phyloP scores from a whole-genome alignment of 2,797 vertebrate genomes.

The Malurus leucopterus region DNA sequence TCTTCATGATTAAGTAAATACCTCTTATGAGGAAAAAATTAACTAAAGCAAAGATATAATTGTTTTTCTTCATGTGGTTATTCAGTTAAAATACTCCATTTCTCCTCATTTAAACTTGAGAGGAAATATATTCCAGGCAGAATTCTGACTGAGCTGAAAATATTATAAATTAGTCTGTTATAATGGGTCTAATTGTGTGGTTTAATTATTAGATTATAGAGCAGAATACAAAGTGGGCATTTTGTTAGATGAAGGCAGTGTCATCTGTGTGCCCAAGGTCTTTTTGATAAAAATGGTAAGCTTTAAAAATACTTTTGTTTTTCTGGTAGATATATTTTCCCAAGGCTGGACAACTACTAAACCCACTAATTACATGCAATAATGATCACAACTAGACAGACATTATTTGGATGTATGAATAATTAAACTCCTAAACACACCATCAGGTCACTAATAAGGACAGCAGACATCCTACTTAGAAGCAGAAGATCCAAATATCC shows the following conservation, averaged over 20 bases:
- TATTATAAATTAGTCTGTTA: slow-evolving; percentile 14
- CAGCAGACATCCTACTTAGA: neutral
- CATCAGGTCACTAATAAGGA: neutral
- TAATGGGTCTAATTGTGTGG: slow-evolving; percentile 15
- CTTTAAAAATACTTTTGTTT: neutral
- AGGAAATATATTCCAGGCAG: slow-evolving; percentile 45
- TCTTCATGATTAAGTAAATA: slow-evolving; percentile 38
- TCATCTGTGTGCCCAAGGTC: neutral
- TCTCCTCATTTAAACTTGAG: slow-evolving; percentile 57
- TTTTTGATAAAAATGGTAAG: neutral
- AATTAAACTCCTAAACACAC: neutral
- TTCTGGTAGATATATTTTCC: neutral
- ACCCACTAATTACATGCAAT: neutral
- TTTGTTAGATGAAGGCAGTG: neutral
- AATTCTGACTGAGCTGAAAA: slow-evolving; percentile 43
- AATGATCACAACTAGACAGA: neutral
- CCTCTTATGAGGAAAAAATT: slow-evolving; percentile 38
- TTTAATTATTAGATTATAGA: slow-evolving; percentile 52
- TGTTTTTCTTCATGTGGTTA: slow-evolving; percentile 14
- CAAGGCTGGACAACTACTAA: neutral
- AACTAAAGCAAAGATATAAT: slow-evolving; percentile 41
- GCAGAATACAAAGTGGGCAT: neutral
- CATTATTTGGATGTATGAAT: neutral
- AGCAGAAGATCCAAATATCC: neutral
- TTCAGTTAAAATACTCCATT: slow-evolving; percentile 46